Base-by-base conservation (phyloP, 2,113 vertebrate species). In the Zosterops japonicus region DNA sequence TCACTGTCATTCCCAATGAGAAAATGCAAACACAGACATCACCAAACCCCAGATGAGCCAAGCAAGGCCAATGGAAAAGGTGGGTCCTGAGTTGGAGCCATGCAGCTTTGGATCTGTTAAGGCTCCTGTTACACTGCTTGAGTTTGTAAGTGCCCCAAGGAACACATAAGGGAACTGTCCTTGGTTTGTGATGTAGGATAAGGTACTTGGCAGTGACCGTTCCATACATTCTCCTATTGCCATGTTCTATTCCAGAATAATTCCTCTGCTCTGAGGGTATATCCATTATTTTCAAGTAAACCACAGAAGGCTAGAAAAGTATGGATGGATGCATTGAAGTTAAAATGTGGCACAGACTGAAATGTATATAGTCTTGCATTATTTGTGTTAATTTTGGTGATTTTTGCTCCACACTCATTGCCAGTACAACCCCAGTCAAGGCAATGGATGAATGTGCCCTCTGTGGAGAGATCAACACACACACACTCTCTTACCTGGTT, bases 401-500 rank as follows among this genome's bases (percentile, higher is more conserved):
- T 21, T 93, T 93, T 72, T 83, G 67, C 46, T 65, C 46, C 44
- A 68, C 63, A 52, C 7, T 68, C 10, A 7, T 6, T 69, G 57
- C 23, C 68, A 81, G 46, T 27, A 55, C 44, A 81, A 64, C 15
- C 7, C 31, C 39, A 63, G n/a, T 46, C 41, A 52, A 61, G 29
- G 29, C 56, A 55, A 17, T 6, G 24, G 60, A 60, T n/a, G 35
- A 39, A 69, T 36, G n/a, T 55, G 9, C 14, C 47, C 59, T 59
- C 23, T 21, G 25, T 27, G 21, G 3, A 21, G 61, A 85, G 75
- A 86, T 22, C 27, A 69, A 17, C 24, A 56, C 25, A 57, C 17
- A 36, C 67, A 24, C 27, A 88, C 49, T 8, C 97, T 11, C 97
- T 98, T 95, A 99, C 99, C 98, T 98, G 97, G 98, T 98, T 83